Conservation (phyloP, 2,888 invertebrate genomes). For the Macropis europaea region DNA sequence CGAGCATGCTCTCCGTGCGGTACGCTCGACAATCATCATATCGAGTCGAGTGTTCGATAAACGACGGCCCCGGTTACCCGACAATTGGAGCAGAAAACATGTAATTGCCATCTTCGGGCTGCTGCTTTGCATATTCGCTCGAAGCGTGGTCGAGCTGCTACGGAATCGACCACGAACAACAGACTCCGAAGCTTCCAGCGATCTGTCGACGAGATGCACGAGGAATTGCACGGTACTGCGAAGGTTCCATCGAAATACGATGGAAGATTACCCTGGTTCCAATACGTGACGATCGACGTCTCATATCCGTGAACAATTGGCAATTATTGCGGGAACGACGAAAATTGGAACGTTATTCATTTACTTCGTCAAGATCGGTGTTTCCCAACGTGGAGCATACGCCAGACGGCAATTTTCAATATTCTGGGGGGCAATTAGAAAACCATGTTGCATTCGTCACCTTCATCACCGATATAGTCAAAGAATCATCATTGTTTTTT, state of each 20-base stretch:
- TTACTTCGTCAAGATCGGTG: too few species aligned
- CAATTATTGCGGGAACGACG: too few species aligned
- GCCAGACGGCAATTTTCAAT: too few species aligned
- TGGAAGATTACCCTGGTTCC: constrained; percentile 36
- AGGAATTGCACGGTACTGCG: constrained; percentile 32
- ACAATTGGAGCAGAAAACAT: constrained; percentile 4
- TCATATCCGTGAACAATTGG: too few species aligned
- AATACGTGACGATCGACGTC: constrained; percentile 19
- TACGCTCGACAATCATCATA: not conserved
- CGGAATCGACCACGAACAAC: not conserved
- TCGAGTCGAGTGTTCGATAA: too few species aligned
- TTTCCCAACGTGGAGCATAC: too few species aligned
- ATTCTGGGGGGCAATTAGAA: too few species aligned
- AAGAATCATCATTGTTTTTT: too few species aligned
- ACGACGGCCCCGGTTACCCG: too few species aligned
- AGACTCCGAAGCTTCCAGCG: constrained; percentile 10
- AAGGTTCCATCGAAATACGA: constrained; percentile 36
- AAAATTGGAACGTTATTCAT: too few species aligned
- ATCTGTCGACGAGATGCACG: not conserved
- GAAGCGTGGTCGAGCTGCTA: not conserved
- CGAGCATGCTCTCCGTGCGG: constrained; percentile 16
- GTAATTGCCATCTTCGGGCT: constrained; percentile 2
- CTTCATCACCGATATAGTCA: too few species aligned
- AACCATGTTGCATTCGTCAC: too few species aligned
- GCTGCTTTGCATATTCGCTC: constrained; percentile 10